A percentile compares a stretch with the other conserved stretches of the same genome.
Conservation (phyloP, 2,797 vertebrate species). For the Pyrocephalus nanus region DNA sequence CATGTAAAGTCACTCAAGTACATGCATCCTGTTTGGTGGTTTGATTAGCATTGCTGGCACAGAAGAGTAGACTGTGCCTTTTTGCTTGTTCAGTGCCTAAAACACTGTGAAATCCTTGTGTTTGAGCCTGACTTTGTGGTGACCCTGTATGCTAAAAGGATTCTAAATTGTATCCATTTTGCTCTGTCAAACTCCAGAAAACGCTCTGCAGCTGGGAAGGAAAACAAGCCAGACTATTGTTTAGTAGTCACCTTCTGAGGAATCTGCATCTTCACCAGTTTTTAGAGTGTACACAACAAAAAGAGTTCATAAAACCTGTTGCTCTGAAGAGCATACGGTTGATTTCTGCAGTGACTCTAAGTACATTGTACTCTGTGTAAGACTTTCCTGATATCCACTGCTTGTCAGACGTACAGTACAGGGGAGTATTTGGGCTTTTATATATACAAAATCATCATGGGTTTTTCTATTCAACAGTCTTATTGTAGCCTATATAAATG, state of each 20-base stretch:
- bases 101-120: background rate
- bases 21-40: accelerated
- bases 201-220: background rate
- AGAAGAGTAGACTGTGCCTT: background rate
- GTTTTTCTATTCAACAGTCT: background rate
- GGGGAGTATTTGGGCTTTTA: background rate
- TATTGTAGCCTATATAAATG: background rate
- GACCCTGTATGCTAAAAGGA: background rate
- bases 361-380: accelerated
- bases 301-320: background rate
- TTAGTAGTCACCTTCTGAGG: background rate
- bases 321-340: background rate
- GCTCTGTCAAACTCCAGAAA: background rate
- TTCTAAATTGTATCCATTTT: background rate
- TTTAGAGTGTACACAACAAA: background rate
- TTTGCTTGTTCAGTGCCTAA: background rate
- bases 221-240: background rate
- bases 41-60: background rate
- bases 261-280: background rate
- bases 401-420: background rate
- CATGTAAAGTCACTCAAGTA: background rate
- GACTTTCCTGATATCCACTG: background rate
- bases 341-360: background rate
- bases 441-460: background rate
- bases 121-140: background rate